Evolutionary conservation across 2,888 invertebrate species (phyloP).

Genomic region (Ischnus inquisitorius): DNA sequence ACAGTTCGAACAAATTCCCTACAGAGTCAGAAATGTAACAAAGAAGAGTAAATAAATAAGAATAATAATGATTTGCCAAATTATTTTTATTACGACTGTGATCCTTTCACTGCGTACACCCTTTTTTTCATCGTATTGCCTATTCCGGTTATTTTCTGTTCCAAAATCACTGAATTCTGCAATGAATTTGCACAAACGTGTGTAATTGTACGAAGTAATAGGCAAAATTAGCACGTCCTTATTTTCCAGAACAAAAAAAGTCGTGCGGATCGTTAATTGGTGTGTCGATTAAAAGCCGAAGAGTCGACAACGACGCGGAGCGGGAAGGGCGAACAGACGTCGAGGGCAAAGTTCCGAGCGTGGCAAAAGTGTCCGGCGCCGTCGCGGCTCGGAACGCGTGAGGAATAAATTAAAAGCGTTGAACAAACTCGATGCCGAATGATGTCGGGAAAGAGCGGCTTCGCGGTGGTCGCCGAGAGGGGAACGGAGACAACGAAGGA

Average conservation of each 20-base stretch:
- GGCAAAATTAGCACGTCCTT: background rate
- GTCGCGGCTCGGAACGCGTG: conserved; percentile 58
- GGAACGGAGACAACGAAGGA: conserved; percentile 44
- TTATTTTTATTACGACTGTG: no score
- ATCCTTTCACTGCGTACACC: no score
- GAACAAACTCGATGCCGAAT: conserved; percentile 51
- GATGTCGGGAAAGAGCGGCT: conserved; percentile 40
- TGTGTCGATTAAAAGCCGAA: conserved; percentile 33
- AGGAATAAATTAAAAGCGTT: conserved; percentile 67
- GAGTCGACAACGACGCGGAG: background rate
- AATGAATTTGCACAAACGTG: background rate
- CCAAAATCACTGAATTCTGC: no score
- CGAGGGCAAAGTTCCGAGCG: conserved; percentile 26
- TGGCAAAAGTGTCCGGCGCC: conserved; percentile 48
- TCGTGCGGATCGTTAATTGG: conserved; percentile 6
- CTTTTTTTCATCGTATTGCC: no score
- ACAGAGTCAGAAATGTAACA: no score
- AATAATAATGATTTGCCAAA: no score
- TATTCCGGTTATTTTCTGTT: no score
- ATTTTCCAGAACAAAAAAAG: background rate
- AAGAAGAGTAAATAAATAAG: no score
- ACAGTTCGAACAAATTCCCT: no score
- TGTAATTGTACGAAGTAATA: background rate
- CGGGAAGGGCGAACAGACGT: conserved; percentile 1
- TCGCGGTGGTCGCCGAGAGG: conserved; percentile 32